These are phyloP conservation scores for Pectinophora gossypiella DNA, from an alignment of 1,140 invertebrate species.

Conservation along the genomic window DNA sequence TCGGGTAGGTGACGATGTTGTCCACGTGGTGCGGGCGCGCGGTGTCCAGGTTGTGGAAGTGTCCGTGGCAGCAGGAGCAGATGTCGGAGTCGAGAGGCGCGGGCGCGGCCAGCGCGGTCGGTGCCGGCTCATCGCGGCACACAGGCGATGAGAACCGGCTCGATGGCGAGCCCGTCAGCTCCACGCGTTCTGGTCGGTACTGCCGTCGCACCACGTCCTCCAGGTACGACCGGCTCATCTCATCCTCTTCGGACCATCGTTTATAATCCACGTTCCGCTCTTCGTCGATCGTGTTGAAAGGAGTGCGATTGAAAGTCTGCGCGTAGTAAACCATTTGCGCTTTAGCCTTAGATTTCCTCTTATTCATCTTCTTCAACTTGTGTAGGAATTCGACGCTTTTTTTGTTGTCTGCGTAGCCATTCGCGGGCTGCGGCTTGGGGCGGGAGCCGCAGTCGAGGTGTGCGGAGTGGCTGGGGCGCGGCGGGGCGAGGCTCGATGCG, in stretches of 20 bases:
- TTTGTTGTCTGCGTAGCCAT: background rate
- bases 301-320: conserved; percentile 21
- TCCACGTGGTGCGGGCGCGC: background rate
- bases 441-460: too few relatives aligned
- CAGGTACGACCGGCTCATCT: conserved; percentile 21
- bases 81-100: conserved; percentile 30
- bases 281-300: conserved; percentile 23
- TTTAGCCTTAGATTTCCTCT: conserved; percentile 26
- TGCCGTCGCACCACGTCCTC: conserved; percentile 40
- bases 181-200: conserved; percentile 28
- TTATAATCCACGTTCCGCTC: too few relatives aligned
- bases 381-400: background rate
- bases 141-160: conserved; percentile 46
- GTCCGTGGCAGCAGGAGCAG: conserved; percentile 52
- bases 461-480: too few relatives aligned
- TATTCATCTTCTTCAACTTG: conserved; percentile 8
- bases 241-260: background rate
- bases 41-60: conserved; percentile 31
- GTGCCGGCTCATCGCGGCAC: conserved; percentile 34
- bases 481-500: too few relatives aligned
- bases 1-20: conserved; percentile 11
- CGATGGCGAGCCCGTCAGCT: conserved; percentile 32
- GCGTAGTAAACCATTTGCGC: conserved; percentile 48
- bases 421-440: background rate
- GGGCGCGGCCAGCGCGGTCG: background rate